Evolutionary conservation across 1,140 invertebrate genomes (phyloP), one percentile per base, ranked within the genome.

Genomic region (Bactericera cockerelli): DNA sequence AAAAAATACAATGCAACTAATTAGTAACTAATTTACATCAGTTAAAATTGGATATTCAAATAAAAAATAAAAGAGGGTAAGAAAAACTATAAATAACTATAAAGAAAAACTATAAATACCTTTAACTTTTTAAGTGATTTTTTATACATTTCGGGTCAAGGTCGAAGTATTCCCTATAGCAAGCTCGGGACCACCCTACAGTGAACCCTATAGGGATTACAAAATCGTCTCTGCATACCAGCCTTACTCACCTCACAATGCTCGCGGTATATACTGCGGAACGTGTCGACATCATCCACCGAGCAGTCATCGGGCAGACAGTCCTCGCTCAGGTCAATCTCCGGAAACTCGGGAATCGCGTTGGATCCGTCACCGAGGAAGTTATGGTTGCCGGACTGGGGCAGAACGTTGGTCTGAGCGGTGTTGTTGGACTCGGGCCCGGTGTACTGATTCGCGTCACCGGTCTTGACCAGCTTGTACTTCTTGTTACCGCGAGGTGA

Each of bases 181-280:
- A n/a, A n/a, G n/a, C n/a, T n/a, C n/a, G n/a, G n/a, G n/a, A n/a
- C n/a, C n/a, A n/a, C n/a, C n/a, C n/a, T n/a, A n/a, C n/a, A n/a
- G n/a, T n/a, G n/a, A n/a, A n/a, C n/a, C n/a, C n/a, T n/a, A n/a
- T n/a, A n/a, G n/a, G n/a, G n/a, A n/a, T n/a, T n/a, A n/a, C n/a
- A n/a, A n/a, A n/a, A n/a, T n/a, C n/a, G n/a, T n/a, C n/a, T n/a
- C n/a, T n/a, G n/a, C n/a, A n/a, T n/a, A n/a, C n/a, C n/a, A n/a
- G n/a, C n/a, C n/a, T n/a, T n/a, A n/a, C 62, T 66, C 68, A 79
- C 78, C 72, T 91, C 89, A 69, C 91, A 93, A 75, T 96, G 92
- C 70, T 93, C 86, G 63, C 87, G 81, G 70, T 93, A 93, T 61
- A 92, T 80, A 58, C 80, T 83, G 62, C 85, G 81, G 70, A 85